Evolutionary conservation across 1,140 invertebrate species (phyloP), one percentile per base, ranked within the genome.

Genomic region (Drosophila biarmipes): DNA sequence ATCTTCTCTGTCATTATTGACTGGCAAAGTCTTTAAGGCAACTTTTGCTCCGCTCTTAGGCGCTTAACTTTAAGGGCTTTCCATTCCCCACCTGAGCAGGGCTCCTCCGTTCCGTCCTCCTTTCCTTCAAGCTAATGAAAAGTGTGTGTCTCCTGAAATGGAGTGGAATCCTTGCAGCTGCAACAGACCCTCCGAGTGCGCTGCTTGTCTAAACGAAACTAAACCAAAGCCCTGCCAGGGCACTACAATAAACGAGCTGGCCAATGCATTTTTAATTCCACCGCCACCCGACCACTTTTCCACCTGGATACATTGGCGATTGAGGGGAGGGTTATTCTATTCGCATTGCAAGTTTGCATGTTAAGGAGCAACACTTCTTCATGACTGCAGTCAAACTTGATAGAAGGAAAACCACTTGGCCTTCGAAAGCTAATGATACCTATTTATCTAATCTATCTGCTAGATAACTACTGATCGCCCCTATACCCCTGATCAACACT

Each of bases 11-110:
- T 15, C 21, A 5, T 31, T 40, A 55, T 74, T 64, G 42, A 74
- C 64, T 46, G 35, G 52, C 42, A 35, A 29, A 35, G 46, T 54
- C 72, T 75, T 75, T 66, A 75, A 74, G 72, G 53, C 71, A 56
- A 55, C 69, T 74, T 64, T 64, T 42, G 43, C 38, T 34, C 6
- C 17, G 49, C 48, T 68, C 57, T 49, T 17, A 51, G 31, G 49
- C 49, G 57, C 66, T 74, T 66, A 75, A 64, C 72, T 75, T 75
- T 67, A 66, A 66, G 52, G 54, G 72, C 49, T 49, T 75, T 74
- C 67, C n/a, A 12, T 46, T 54, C 68, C 19, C 43, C 58, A 64
- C 55, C 54, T 59, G 55, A 59, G 21, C 54, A 31, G 19, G 12
- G 29, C 12, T 21, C 38, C 12, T 21, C 38, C 3, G 38, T 17